Evolutionary conservation across 2,888 invertebrate genomes (phyloP).

Genomic region (Caenorhabditis sinica): DNA sequence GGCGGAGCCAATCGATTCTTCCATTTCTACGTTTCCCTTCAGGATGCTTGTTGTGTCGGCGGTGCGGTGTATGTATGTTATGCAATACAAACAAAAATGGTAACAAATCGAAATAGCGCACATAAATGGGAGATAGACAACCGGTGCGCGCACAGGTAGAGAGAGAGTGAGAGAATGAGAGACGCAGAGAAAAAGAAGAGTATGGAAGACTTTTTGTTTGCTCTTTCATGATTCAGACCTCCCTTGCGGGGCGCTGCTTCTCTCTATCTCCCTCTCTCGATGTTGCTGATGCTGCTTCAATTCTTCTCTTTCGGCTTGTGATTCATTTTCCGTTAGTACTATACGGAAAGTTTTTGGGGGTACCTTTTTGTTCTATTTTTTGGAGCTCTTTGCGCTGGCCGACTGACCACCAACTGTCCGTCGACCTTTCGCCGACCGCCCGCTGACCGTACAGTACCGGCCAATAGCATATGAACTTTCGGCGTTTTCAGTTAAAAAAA

Average conservation of each 20-base stretch:
- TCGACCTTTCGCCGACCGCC: no score
- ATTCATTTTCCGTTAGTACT: constrained; percentile 1
- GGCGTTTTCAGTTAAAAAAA: no score
- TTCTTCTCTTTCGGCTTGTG: constrained; percentile 22
- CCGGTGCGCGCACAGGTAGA: neutral
- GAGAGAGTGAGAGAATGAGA: constrained; percentile 24
- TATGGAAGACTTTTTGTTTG: constrained; percentile 58
- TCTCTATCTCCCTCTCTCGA: constrained; percentile 24
- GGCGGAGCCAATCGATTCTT: neutral
- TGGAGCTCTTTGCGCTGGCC: neutral
- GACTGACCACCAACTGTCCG: no score
- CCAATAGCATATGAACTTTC: no score
- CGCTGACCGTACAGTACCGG: no score
- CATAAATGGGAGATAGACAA: neutral
- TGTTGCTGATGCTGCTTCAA: neutral
- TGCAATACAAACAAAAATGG: constrained; percentile 41
- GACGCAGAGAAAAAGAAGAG: constrained; percentile 20
- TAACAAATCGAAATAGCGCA: neutral
- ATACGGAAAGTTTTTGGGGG: neutral
- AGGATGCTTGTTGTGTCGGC: constrained; percentile 10
- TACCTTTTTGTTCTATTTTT: neutral
- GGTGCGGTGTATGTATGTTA: constrained; percentile 6
- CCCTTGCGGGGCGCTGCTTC: neutral
- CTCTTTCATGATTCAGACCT: constrained; percentile 65
- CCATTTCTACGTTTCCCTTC: neutral